phyloP scores from a whole-genome alignment of 1,140 invertebrate genomes.

The Macrocentrus cingulum region DNA sequence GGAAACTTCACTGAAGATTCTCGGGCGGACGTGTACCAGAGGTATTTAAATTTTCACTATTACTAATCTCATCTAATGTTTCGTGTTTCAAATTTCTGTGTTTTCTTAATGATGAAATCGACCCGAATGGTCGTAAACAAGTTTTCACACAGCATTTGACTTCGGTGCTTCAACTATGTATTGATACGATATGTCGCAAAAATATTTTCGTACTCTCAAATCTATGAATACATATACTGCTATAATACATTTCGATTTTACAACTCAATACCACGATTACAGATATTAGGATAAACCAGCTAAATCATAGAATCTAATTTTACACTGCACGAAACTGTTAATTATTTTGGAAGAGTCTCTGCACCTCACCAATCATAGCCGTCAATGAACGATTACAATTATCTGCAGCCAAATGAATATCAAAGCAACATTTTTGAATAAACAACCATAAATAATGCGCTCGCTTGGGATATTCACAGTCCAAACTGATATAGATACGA shows the following conservation, averaged over 20 bases:
- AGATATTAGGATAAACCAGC: no score
- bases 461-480: no score
- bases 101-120: background rate
- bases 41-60: conserved; percentile 3
- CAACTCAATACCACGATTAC: no score
- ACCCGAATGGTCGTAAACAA: conserved; percentile 23
- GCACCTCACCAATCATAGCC: background rate
- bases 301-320: no score
- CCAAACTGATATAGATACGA: background rate
- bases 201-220: no score
- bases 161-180: background rate
- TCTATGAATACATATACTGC: no score
- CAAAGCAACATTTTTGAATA: background rate
- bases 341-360: no score
- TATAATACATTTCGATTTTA: no score
- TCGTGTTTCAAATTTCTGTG: conserved; percentile 16
- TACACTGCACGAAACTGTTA: no score
- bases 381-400: background rate
- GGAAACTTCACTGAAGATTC: background rate
- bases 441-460: background rate
- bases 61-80: background rate
- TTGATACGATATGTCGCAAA: background rate
- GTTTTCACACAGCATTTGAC: conserved; percentile 15
- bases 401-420: background rate
- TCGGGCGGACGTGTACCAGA: background rate